Conservation (phyloP, 53 echinoderm and acorn worm species). For the Luidia sarsii region DNA sequence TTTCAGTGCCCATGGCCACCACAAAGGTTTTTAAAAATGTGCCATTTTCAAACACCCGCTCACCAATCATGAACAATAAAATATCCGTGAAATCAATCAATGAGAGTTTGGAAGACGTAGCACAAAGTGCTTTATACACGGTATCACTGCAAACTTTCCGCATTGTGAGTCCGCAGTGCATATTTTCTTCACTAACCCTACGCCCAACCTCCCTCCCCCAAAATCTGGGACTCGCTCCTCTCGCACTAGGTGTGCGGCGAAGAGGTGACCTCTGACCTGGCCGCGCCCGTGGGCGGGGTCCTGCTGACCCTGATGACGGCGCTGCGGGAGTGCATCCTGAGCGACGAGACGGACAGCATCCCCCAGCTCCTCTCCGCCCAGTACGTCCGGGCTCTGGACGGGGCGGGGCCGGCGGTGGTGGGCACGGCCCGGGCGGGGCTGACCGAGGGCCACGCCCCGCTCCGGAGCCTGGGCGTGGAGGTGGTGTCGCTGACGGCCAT, state of each 20-base stretch:
- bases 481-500: conserved; percentile 82
- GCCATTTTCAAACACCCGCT: no score
- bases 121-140: no score
- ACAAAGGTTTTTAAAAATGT: no score
- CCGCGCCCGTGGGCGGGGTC: conserved; percentile 85
- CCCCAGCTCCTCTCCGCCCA: conserved; percentile 73
- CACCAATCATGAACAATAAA: no score
- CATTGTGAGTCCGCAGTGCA: no score
- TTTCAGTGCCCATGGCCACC: no score
- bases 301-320: conserved; percentile 81
- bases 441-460: conserved; percentile 23
- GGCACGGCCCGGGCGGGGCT: not conserved
- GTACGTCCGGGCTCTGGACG: conserved; percentile 77
- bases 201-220: no score
- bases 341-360: conserved; percentile 75
- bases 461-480: conserved; percentile 60
- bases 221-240: no score
- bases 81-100: no score
- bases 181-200: no score
- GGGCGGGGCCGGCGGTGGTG: conserved; percentile 48
- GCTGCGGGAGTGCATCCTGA: conserved; percentile 78
- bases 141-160: no score
- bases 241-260: conserved; percentile 87
- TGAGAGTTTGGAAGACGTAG: no score
- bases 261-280: conserved; percentile 80